phyloP scores from a whole-genome alignment of 2,888 invertebrate species.

The Drosophila acutilabella region DNA sequence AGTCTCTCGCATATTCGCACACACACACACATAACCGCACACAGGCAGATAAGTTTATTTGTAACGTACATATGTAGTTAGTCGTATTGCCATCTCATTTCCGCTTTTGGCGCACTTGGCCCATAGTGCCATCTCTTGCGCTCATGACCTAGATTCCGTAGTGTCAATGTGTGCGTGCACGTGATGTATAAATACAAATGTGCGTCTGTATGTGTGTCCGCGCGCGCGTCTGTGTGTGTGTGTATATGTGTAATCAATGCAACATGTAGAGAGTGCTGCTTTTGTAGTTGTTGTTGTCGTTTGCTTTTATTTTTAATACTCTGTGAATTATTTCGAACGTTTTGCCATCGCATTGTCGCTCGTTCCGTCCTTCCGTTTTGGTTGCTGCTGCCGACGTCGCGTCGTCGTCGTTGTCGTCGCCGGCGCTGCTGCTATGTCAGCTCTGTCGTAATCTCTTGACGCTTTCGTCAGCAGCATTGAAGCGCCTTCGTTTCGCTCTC shows the following conservation, averaged over 20 bases:
- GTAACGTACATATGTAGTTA: slow-evolving; percentile 56
- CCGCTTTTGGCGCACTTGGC: slow-evolving; percentile 80
- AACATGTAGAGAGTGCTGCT: slow-evolving; percentile 80
- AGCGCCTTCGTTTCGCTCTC: slow-evolving; percentile 40
- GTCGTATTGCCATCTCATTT: slow-evolving; percentile 82
- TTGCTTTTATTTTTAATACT: slow-evolving; percentile 72
- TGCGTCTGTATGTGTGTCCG: slow-evolving; percentile 31
- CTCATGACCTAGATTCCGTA: slow-evolving; percentile 85
- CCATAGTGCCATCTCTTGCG: slow-evolving; percentile 84
- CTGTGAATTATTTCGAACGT: slow-evolving; percentile 74
- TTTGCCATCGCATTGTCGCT: slow-evolving; percentile 54
- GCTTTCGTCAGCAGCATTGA: slow-evolving; percentile 65
- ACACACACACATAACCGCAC: slow-evolving; percentile 21
- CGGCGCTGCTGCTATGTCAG: slow-evolving; percentile 39
- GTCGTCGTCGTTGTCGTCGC: neutral
- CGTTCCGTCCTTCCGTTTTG: slow-evolving; percentile 74
- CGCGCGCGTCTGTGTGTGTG: slow-evolving; percentile 5
- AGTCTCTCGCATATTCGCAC: slow-evolving; percentile 27
- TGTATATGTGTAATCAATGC: slow-evolving; percentile 83
- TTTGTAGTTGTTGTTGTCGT: slow-evolving; percentile 32
- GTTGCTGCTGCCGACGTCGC: slow-evolving; percentile 8
- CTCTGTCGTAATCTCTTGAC: slow-evolving; percentile 70
- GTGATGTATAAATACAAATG: slow-evolving; percentile 68
- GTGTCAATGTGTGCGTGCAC: slow-evolving; percentile 68
- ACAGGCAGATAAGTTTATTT: slow-evolving; percentile 43